These are phyloP conservation scores for Syrmaticus mikado DNA, from an alignment of 2,113 vertebrate genomes.

Conservation along the genomic window DNA sequence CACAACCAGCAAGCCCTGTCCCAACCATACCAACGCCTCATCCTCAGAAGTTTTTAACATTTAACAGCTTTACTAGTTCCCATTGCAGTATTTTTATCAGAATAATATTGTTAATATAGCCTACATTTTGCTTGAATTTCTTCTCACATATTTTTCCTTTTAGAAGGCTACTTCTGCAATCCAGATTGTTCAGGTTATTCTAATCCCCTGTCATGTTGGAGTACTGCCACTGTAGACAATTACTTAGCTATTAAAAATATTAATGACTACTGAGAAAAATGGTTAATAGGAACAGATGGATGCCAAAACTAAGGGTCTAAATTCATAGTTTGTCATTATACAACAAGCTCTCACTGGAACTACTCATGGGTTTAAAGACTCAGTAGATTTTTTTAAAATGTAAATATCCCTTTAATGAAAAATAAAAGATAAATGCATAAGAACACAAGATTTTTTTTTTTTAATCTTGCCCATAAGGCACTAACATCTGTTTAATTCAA, in stretches of 20 bases:
- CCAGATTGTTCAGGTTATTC: not conserved
- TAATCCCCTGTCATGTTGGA: not conserved
- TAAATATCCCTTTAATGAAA: not conserved
- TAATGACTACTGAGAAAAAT: not conserved
- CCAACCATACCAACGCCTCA: not conserved
- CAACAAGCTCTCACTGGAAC: not conserved
- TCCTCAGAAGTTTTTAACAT: not conserved
- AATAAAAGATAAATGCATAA: not conserved
- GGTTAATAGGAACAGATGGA: not conserved
- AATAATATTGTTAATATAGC: not conserved
- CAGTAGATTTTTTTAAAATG: not conserved
- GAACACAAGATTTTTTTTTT: not conserved
- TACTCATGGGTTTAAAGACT: not conserved
- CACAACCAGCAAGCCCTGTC: not conserved
- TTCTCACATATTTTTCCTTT: not conserved
- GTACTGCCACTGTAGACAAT: not conserved
- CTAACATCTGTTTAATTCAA: constrained; percentile 13
- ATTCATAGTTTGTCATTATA: not conserved
- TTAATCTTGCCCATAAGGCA: not conserved
- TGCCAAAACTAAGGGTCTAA: not conserved
- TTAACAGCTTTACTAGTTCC: not conserved
- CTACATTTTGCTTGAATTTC: not conserved
- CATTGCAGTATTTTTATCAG: not conserved
- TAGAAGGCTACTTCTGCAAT: not conserved
- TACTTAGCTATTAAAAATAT: not conserved